Base-by-base conservation (phyloP, 2,888 invertebrate genomes). In the Stenurella melanura region DNA sequence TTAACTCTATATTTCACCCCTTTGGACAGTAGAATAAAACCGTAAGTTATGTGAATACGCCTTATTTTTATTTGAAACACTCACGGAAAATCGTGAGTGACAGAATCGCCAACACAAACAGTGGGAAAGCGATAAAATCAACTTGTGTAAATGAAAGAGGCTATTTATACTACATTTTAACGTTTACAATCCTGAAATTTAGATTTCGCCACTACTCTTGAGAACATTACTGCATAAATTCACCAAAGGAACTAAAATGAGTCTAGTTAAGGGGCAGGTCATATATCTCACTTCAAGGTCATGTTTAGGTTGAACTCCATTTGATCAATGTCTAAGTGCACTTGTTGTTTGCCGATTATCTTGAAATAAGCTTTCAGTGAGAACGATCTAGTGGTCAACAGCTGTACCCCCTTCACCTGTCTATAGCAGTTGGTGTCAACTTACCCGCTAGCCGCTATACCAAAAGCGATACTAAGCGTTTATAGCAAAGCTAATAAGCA, bases 391-490 rank as follows among this genome's bases (percentile, higher is more conserved):
- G 61, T 50, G 38, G 60, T n/a, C 63, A 72, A 7, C 71, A 71
- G 38, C 60, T 61, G 71, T 58, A 26, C 61, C 67, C 72, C 60
- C 17, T 60, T 21, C 60, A 70, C 57, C 72, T 58, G 54, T 67
- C 50, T 30, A 26, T 54, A 11, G 50, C 67, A 63, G 26, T 63
- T 54, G 26, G 54, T 63, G 1, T 70, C 21, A 50, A 50, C 15
- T 15, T 50, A 50, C 26, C 67, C 54, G 26, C 21, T 67, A 67
- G 54, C 67, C 26, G 67, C 67, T 26, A n/a, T 26, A 38, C 50
- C 18, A 18, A 66, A 50, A 66, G 64, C 64, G n/a, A 54, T 67
- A 67, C n/a, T 56, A 54, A 67, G 67, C 67, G 17, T 67, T 34
- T 67, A 67, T n/a, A 67, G 70, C 60, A 15, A 60, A 70, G 60